Percentiles rank a stretch among this genome's conserved stretches.
Evolutionary conservation across 2,797 vertebrate genomes (phyloP).

Genomic region (Cercopithecus mitis): DNA sequence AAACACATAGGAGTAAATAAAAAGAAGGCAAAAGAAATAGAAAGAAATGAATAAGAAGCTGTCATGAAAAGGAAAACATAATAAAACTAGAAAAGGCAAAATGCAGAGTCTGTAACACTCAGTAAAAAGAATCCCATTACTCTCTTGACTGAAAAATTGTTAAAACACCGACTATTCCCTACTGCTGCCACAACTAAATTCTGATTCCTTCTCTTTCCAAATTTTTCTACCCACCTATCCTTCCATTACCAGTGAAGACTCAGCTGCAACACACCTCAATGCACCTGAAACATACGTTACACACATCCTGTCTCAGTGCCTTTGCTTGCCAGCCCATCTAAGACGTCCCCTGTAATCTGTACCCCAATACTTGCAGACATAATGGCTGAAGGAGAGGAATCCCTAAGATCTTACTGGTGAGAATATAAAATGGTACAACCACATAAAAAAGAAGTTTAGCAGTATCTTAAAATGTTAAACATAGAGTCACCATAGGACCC

Average conservation of each 20-base stretch:
- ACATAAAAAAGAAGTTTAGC: not conserved
- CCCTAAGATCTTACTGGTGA: not conserved
- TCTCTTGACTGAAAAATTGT: not conserved
- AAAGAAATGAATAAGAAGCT: not conserved
- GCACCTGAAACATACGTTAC: not conserved
- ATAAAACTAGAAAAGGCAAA: not conserved
- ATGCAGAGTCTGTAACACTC: not conserved
- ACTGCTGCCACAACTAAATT: not conserved
- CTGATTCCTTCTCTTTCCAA: not conserved
- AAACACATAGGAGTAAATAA: not conserved
- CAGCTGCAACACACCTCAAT: not conserved
- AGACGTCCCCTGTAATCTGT: rapidly evolving
- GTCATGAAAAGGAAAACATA: not conserved
- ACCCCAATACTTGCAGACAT: not conserved
- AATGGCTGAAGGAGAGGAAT: not conserved
- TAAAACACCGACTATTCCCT: not conserved
- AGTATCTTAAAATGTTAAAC: not conserved
- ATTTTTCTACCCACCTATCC: not conserved
- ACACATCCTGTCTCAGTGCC: not conserved
- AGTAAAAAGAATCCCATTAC: not conserved
- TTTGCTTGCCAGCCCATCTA: not conserved
- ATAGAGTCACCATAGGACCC: not conserved
- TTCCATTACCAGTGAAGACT: not conserved
- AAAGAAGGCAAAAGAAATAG: not conserved
- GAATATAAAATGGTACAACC: not conserved